These are phyloP conservation scores for Mallotus villosus DNA, from an alignment of 2,797 vertebrate species.

Conservation along the genomic window DNA sequence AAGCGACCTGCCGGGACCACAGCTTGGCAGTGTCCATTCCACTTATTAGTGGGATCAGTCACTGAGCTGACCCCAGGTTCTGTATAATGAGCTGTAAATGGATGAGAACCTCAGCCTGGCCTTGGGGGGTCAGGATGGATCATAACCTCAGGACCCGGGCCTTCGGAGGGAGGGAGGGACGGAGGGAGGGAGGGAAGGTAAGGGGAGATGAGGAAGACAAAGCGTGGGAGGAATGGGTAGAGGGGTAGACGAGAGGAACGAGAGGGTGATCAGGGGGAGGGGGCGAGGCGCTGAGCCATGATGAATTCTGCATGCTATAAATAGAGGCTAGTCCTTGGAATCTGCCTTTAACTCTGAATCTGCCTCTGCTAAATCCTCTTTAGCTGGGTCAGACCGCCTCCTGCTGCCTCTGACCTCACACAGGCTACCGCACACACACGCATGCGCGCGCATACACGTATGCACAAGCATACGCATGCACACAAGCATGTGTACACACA, in stretches of 20 bases:
- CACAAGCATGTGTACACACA: background rate
- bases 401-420: conserved; percentile 35
- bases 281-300: conserved; percentile 41
- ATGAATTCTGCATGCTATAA: conserved; percentile 65
- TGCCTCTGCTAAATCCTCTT: conserved; percentile 57
- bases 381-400: conserved; percentile 26
- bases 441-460: background rate
- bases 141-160: background rate
- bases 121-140: conserved; percentile 26
- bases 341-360: conserved; percentile 31
- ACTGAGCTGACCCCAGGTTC: background rate
- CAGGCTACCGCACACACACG: conserved; percentile 21
- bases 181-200: background rate
- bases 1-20: background rate
- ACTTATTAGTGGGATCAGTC: too few relatives aligned
- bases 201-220: background rate
- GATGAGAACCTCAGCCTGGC: conserved; percentile 12
- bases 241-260: background rate
- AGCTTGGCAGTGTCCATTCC: background rate
- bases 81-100: background rate
- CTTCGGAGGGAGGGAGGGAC: background rate
- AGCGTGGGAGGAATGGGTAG: background rate
- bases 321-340: conserved; percentile 63
- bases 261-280: conserved; percentile 30
- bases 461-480: too few relatives aligned